Base-by-base conservation (phyloP, 30 jellyfish, hydroid and myxozoan genomes). In the Mastigias papua region DNA sequence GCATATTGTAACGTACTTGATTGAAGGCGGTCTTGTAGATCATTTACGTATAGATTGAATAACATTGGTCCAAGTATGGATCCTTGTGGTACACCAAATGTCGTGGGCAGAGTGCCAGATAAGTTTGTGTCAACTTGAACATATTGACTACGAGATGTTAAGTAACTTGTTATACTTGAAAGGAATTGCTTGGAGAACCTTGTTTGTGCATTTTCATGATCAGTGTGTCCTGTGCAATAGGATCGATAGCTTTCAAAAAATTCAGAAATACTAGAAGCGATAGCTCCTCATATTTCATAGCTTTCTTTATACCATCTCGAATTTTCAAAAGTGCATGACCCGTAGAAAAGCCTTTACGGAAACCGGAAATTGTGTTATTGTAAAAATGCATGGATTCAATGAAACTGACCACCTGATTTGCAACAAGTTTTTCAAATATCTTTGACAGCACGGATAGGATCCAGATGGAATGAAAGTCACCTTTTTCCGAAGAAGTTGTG, bases 281-380 rank as follows among this genome's bases (percentile, higher is more conserved):
- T n/a, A n/a, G n/a, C n/a, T n/a, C n/a, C n/a, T n/a, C n/a, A n/a
- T n/a, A n/a, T n/a, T n/a, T n/a, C n/a, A n/a, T n/a, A n/a, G n/a
- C n/a, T n/a, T n/a, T n/a, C 73, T 10, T 78, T 78, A 78, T 78
- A 35, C 60, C 48, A 67, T 78, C 89, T 28, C 89, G 57, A 51
- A 78, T 8, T 32, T 78, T 78, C 79, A 51, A 68, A 30, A 78
- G 89, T 35, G 78, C 78, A 25, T 48, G n/a, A 7, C 68, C n/a
- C 66, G 78, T 78, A 0, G 77, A 51, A 25, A 7, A 60, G 67
- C 89, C 79, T 46, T 27, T 78, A 0, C 89, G 1, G 78, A 78
- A 78, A 32, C 78, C 78, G 35, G 89, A 30, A 26, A 78, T 42
- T 28, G 83, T 71, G 35, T 71, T 34, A 0, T 71, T 71, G 0